Evolutionary conservation across 53 echinoderm and acorn worm species (phyloP), one percentile per base, ranked within the genome.

Genomic region (Temnopleurus reevesii): DNA sequence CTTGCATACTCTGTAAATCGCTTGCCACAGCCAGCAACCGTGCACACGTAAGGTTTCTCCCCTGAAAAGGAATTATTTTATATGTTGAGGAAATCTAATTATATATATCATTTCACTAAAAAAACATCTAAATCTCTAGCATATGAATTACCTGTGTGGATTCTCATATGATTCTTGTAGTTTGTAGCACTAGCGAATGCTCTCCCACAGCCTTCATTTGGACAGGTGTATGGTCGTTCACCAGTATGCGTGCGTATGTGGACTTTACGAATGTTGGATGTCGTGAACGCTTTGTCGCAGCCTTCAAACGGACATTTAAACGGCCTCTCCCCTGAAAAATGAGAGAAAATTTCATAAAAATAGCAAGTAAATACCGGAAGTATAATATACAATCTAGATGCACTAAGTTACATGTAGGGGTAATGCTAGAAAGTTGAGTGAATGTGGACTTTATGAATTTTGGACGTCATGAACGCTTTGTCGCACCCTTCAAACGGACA

Each of bases 231-330:
- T 1, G 97, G 97, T 15, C 94, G 53, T 76, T 97, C 97, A 0
- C 97, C 97, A 1, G 97, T 97, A 86, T 98, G 98, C 2, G 95
- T 95, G 4, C 98, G 90, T 29, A 98, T 98, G 93, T 98, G 98
- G 10, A 98, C 98, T 77, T 98, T 98, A 0, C 98, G 94, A 36
- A 98, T 98, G 89, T 98, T 98, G 8, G 98, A 95, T 43, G 98
- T 98, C 8, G 98, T 98, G 90, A 98, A 98, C 2, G 89, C 86
- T 36, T 95, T 98, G 38, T 98, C 93, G 45, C 95, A 98, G 2
- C 98, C 98, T 90, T 98, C 95, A 91, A 98, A 98, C 0, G 98
- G 98, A 64, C 98, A 98, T 80, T 98, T 98, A 88, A 98, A 98
- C 1, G 98, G 98, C 26, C 95, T 55, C 81, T 98, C 98, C 19